Evolutionary conservation across 37 sponge, comb jelly and placozoan genomes (phyloP), one percentile per base, ranked within the genome.

Genomic region (Haliclona indistincta): DNA sequence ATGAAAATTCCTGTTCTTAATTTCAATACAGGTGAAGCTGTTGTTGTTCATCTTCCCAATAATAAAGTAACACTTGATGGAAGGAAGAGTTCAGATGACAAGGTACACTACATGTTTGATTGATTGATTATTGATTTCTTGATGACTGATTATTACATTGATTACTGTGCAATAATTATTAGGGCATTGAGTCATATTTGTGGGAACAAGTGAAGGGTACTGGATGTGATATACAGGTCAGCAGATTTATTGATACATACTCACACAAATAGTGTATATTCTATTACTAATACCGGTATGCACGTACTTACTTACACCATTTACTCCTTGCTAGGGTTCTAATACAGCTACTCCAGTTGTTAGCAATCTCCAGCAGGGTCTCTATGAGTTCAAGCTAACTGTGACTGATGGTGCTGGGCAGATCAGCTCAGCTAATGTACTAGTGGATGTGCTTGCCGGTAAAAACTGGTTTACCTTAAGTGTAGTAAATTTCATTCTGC

Each of bases 381-480:
- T 38, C n/a, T 87, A 87, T 75, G 54, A 55, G 67, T 87, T 89
- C 54, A 20, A 44, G 32, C 75, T 93, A 29, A 88, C 86, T 23
- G 94, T 93, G 33, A 81, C 89, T 22, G 94, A 93, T 64, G 45
- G 86, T 4, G 41, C 61, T 25, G 94, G 94, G 4, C 86, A 85
- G 54, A 55, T 79, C n/a, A 71, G 45, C 52, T 32, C 73, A 26
- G 70, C 41, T 34, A 64, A 26, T 4, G 93, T 92, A 29, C 52
- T 77, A 51, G 76, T 92, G n/a, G 85, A 60, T 45, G 93, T 92
- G 7, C 32, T 67, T 15, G 36, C 71, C 63, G 88, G 87, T 86
- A 54, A 64, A 6, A 37, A 28, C 35, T n/a, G n/a, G n/a, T n/a
- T n/a, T n/a, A n/a, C n/a, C n/a, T n/a, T n/a, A n/a, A n/a, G n/a